phyloP scores from a whole-genome alignment of 2,888 invertebrate genomes.

The Synanthedon myopaeformis region DNA sequence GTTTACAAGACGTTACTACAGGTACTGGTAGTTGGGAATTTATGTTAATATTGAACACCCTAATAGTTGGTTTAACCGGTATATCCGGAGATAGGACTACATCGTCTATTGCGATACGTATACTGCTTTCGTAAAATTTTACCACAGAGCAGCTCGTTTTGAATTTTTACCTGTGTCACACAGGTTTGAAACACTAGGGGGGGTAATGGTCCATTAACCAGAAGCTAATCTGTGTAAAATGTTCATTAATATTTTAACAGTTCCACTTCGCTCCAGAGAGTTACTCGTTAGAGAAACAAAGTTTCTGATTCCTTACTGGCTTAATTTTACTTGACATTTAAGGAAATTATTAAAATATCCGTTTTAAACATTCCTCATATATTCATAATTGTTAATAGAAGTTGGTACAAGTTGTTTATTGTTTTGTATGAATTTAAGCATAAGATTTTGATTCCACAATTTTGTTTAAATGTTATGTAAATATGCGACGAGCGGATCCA shows the following conservation, averaged over 20 bases:
- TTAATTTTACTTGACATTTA: too few relatives aligned
- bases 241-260: neutral
- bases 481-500: too few relatives aligned
- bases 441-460: too few relatives aligned
- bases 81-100: conserved; percentile 13
- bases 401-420: too few relatives aligned
- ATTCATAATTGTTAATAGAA: too few relatives aligned
- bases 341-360: too few relatives aligned
- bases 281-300: too few relatives aligned
- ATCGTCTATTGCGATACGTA: conserved; percentile 10
- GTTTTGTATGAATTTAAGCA: too few relatives aligned
- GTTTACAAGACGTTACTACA: conserved; percentile 20
- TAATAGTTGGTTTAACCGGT: conserved; percentile 17
- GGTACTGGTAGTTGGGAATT: conserved; percentile 21
- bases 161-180: neutral
- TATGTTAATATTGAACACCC: conserved; percentile 30
- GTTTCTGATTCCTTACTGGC: too few relatives aligned
- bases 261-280: neutral
- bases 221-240: neutral
- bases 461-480: too few relatives aligned
- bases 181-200: neutral
- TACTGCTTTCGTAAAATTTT: conserved; percentile 3
- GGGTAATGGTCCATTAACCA: neutral
- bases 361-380: too few relatives aligned
- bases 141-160: neutral